phyloP scores from a whole-genome alignment of 2,113 vertebrate genomes.

The Pluvialis apricaria region DNA sequence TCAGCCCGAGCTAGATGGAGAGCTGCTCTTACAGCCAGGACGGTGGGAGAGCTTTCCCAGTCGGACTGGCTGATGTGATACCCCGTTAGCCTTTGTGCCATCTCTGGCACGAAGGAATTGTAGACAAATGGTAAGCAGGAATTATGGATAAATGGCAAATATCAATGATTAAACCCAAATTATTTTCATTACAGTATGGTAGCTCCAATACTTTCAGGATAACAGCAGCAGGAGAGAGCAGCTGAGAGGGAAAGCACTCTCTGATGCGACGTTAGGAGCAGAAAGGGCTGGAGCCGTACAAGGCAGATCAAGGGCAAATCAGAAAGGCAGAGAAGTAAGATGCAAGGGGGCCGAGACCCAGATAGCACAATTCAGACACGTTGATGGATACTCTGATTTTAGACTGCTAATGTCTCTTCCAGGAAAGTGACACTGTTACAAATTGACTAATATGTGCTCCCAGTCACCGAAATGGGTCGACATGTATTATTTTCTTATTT shows the following conservation, averaged over 20 bases:
- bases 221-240: neutral
- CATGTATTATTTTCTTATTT: neutral
- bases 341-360: neutral
- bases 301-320: too few species aligned
- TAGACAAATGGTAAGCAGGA: neutral
- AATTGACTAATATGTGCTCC: neutral
- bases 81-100: neutral
- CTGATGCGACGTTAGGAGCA: neutral
- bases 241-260: neutral
- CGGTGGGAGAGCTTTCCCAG: neutral
- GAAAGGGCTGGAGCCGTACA: neutral
- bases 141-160: neutral
- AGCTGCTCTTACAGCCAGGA: neutral
- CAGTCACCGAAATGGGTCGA: neutral
- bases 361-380: neutral
- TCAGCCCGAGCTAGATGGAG: neutral
- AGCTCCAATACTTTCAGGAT: neutral
- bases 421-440: neutral
- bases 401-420: neutral
- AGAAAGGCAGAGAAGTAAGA: neutral
- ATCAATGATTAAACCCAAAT: neutral
- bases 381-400: neutral
- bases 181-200: neutral
- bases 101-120: neutral
- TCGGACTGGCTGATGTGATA: accelerated